These are phyloP conservation scores for Thalassophryne amazonica DNA, from an alignment of 2,797 vertebrate genomes.

Conservation along the genomic window DNA sequence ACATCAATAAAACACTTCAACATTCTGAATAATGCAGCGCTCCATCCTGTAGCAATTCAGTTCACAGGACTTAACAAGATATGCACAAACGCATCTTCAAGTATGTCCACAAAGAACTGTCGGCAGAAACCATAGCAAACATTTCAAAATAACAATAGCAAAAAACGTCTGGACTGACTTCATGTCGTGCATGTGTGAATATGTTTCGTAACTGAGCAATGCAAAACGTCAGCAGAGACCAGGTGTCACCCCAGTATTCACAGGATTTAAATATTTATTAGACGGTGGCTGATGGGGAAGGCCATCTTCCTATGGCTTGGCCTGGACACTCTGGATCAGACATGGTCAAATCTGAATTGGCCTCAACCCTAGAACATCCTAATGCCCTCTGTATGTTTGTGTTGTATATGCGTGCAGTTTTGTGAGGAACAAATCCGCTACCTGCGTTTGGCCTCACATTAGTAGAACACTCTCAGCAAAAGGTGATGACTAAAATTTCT, in stretches of 20 bases:
- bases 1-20: constrained; percentile 66
- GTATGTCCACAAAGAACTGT: constrained; percentile 23
- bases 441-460: constrained; percentile 60
- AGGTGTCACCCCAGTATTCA: constrained; percentile 82
- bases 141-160: constrained; percentile 17
- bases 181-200: neutral
- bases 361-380: constrained; percentile 38
- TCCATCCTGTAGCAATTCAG: constrained; percentile 43
- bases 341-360: constrained; percentile 54
- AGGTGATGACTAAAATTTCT: constrained; percentile 34
- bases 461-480: constrained; percentile 46
- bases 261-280: constrained; percentile 85
- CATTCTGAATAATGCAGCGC: constrained; percentile 67
- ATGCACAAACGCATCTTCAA: constrained; percentile 22
- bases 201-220: constrained; percentile 80
- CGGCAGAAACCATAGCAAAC: constrained; percentile 26
- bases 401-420: constrained; percentile 20
- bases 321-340: constrained; percentile 40
- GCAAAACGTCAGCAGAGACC: constrained; percentile 77
- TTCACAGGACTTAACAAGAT: constrained; percentile 41
- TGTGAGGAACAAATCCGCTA: constrained; percentile 47
- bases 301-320: constrained; percentile 51
- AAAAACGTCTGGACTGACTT: neutral
- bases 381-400: constrained; percentile 41
- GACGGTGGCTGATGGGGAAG: constrained; percentile 70